phyloP scores from a whole-genome alignment of 1,140 invertebrate species.

The Calephelis virginiensis region DNA sequence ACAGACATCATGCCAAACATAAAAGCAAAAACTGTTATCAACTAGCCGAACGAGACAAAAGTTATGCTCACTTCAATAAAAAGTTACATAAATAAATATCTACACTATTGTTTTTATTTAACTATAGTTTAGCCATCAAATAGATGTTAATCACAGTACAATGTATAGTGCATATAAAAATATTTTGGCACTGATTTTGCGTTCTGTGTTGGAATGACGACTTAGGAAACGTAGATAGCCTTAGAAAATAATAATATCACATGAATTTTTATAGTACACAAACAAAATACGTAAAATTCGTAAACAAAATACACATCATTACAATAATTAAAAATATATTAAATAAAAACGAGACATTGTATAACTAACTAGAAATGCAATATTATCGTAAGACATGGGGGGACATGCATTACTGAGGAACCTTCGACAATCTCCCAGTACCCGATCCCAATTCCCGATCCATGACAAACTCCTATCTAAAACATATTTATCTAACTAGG shows the following conservation, averaged over 20 bases:
- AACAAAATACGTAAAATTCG: slow-evolving; percentile 63
- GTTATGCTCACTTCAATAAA: slow-evolving; percentile 66
- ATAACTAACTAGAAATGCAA: slow-evolving; percentile 76
- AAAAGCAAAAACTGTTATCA: slow-evolving; percentile 51
- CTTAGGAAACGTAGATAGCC: slow-evolving; percentile 57
- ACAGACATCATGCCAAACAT: slow-evolving; percentile 70
- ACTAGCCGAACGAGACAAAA: slow-evolving; percentile 40
- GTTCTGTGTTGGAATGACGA: slow-evolving; percentile 50
- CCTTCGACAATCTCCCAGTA: slow-evolving; percentile 44
- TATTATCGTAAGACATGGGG: slow-evolving; percentile 57
- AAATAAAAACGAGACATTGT: slow-evolving; percentile 72
- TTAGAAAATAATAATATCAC: slow-evolving; percentile 73
- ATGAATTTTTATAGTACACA: slow-evolving; percentile 69
- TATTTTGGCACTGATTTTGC: slow-evolving; percentile 53
- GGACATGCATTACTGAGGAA: slow-evolving; percentile 67
- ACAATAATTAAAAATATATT: slow-evolving; percentile 65
- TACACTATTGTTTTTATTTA: slow-evolving; percentile 56
- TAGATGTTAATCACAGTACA: slow-evolving; percentile 59
- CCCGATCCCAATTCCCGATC: not conserved
- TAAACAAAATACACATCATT: slow-evolving; percentile 71
- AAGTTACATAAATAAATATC: slow-evolving; percentile 71
- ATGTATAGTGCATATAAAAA: slow-evolving; percentile 50
- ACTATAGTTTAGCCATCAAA: slow-evolving; percentile 50
- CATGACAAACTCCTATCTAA: slow-evolving; percentile 43
- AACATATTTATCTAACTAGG: slow-evolving; percentile 68